Evolutionary conservation across 2,888 invertebrate genomes (phyloP).

Genomic region (Cactoblastis cactorum): DNA sequence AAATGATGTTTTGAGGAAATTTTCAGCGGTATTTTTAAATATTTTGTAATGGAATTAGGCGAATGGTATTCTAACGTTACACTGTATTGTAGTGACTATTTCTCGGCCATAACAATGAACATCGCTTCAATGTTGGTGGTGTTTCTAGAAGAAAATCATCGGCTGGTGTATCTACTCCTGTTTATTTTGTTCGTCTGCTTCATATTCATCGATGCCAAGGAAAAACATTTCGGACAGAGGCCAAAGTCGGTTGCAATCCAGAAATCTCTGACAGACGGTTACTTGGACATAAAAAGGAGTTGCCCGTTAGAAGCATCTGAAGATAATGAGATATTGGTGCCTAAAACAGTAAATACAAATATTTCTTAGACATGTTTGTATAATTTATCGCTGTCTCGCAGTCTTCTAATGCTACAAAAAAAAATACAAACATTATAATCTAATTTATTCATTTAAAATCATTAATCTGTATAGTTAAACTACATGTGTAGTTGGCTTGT

Average conservation of each 20-base stretch:
- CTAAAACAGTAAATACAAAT: background rate
- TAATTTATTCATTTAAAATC: no score
- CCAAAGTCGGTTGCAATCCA: background rate
- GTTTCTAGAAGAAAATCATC: conserved; percentile 34
- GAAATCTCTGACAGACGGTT: background rate
- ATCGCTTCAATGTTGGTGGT: conserved; percentile 21
- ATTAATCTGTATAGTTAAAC: no score
- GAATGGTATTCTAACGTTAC: background rate
- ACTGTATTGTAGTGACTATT: background rate
- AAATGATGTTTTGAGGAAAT: conserved; percentile 7
- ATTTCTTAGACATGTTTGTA: background rate
- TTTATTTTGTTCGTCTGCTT: conserved; percentile 27
- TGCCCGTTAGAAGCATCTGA: background rate
- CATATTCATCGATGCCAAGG: conserved; percentile 13
- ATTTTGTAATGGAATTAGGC: background rate
- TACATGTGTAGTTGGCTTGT: no score
- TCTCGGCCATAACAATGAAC: conserved; percentile 13
- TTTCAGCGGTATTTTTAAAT: background rate
- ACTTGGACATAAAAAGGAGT: background rate
- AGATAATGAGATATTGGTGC: background rate
- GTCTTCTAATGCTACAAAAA: background rate
- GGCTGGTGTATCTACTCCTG: conserved; percentile 26
- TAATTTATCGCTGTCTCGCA: background rate
- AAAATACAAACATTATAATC: no score
- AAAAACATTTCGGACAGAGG: background rate